Evolutionary conservation across 2,113 vertebrate species (phyloP), one percentile per base, ranked within the genome.

Genomic region (pig (Sus scrofa)): DNA sequence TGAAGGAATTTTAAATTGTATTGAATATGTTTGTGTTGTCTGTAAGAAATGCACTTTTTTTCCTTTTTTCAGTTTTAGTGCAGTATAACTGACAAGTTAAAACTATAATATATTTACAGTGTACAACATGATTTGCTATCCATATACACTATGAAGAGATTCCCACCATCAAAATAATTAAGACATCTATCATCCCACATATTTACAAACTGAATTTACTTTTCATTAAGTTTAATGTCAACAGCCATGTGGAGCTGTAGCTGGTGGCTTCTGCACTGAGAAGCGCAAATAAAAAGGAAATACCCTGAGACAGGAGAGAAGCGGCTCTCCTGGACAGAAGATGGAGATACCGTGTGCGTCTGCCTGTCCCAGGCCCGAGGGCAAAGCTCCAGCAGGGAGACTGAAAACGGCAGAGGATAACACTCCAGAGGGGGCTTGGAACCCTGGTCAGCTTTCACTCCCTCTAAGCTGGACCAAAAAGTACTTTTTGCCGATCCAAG

Each of bases 151-250:
- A 22, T 30, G 24, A 79, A 44, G 65, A 37, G 26, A 93, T 65
- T 58, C 30, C 68, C 68, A 44, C 77, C 78, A 58, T 6, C 13
- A 7, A 75, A 37, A 32, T 68, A 68, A 84, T 58, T 44, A 58
- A 26, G 10, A 44, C 30, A 86, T 9, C 50, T 14, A 58, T 58
- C 60, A 86, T n/a, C 37, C 37, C 56, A 37, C 54, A 34, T 20
- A 14, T 56, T 44, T 50, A 75, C 16, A 32, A 67, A 14, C 7
- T 81, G 65, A 11, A 63, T n/a, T 71, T 56, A 74, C n/a, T 68
- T 95, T 71, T 77, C 63, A 89, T 70, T 87, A 75, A 26, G 20
- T 44, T 22, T 60, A 90, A 74, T 24, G 10, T 52, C 75, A 88
- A 90, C 0, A 70, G 58, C 13, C 24, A 39, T 2, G 3, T 2